A percentile compares a stretch with the other conserved stretches of the same genome.
phyloP scores from a whole-genome alignment of 2,888 invertebrate species.

The Agrochola circellaris region DNA sequence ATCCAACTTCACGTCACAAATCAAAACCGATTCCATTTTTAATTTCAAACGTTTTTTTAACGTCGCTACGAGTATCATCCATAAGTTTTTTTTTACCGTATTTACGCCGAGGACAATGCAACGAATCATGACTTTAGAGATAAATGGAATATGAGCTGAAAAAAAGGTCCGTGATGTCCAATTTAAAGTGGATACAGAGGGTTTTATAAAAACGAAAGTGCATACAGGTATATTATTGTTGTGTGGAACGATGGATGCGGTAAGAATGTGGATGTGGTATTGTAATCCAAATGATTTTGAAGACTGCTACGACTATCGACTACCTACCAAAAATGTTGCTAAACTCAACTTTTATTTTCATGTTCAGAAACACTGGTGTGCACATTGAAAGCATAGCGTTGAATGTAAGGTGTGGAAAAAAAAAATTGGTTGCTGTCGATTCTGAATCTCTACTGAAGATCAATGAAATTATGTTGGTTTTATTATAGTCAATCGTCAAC shows the following conservation, averaged over 20 bases:
- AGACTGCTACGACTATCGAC: too few species aligned
- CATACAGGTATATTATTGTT: constrained; percentile 73
- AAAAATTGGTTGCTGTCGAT: too few species aligned
- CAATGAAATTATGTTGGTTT: too few species aligned
- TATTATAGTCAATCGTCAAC: too few species aligned
- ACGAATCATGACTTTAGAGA: constrained; percentile 85
- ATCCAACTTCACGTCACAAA: constrained; percentile 60
- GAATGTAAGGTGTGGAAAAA: too few species aligned
- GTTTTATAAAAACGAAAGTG: constrained; percentile 86
- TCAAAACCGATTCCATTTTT: constrained; percentile 66
- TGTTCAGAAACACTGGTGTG: too few species aligned
- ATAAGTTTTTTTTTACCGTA: constrained; percentile 74
- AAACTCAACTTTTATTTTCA: too few species aligned
- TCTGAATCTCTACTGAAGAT: too few species aligned
- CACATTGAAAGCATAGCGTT: too few species aligned
- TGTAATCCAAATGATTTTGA: too few species aligned
- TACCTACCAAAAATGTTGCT: too few species aligned
- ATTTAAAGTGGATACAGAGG: constrained; percentile 79
- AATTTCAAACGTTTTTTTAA: constrained; percentile 63
- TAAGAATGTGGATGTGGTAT: constrained; percentile 42
- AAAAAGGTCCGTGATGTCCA: constrained; percentile 80
- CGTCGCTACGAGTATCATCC: constrained; percentile 63
- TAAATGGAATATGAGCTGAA: constrained; percentile 83
- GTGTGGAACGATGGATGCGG: constrained; percentile 50
- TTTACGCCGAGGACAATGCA: constrained; percentile 85